phyloP scores from a whole-genome alignment of 2,113 vertebrate species.

The Tupaia tana region DNA sequence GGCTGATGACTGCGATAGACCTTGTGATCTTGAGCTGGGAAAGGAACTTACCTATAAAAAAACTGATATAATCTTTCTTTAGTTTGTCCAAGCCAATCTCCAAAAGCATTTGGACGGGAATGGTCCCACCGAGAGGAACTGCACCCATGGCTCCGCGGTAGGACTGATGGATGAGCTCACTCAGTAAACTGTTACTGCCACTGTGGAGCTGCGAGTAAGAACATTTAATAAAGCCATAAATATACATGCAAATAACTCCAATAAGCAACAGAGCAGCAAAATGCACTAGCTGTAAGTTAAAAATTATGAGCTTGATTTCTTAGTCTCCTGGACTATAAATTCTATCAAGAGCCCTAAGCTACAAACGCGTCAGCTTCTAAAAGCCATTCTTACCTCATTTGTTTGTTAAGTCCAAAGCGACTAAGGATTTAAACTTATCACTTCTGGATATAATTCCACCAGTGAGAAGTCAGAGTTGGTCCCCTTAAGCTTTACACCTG shows the following conservation, averaged over 20 bases:
- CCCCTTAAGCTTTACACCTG: background rate
- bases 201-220: conserved; percentile 91
- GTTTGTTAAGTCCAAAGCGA: conserved; percentile 8
- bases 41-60: conserved; percentile 92
- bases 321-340: background rate
- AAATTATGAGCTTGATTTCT: background rate
- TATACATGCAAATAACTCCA: background rate
- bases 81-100: conserved; percentile 97
- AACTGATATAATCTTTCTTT: conserved; percentile 97
- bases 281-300: background rate
- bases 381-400: background rate
- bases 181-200: conserved; percentile 93
- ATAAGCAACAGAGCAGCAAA: conserved; percentile 21
- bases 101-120: conserved; percentile 93
- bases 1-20: background rate
- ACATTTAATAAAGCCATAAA: background rate
- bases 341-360: background rate
- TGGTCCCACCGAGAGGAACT: conserved; percentile 89
- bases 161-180: conserved; percentile 94
- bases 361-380: background rate
- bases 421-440: background rate
- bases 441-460: background rate
- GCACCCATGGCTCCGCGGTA: conserved; percentile 90
- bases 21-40: conserved; percentile 10
- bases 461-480: background rate